phyloP scores from a whole-genome alignment of 2,888 invertebrate species.

The Philhelius pedissequus region DNA sequence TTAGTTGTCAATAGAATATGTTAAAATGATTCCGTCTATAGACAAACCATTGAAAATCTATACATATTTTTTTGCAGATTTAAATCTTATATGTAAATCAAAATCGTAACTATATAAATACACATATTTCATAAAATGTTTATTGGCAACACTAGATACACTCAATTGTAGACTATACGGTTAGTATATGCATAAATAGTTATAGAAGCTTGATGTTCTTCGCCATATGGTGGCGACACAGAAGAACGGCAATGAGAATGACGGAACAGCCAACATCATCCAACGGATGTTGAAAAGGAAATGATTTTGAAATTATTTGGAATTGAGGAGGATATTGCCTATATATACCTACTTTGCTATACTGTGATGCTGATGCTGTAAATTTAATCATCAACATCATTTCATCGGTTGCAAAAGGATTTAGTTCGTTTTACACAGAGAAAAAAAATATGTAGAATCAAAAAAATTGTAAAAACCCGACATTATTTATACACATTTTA shows the following conservation, averaged over 20 bases:
- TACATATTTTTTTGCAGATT: too few relatives aligned
- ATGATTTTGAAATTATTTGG: constrained; percentile 65
- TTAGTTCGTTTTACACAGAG: neutral
- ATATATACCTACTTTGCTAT: neutral
- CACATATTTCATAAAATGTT: neutral
- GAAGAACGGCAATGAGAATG: neutral
- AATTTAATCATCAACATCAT: constrained; percentile 46
- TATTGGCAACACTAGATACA: neutral
- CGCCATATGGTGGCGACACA: neutral
- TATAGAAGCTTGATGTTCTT: neutral
- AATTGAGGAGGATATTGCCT: constrained; percentile 55
- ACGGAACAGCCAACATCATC: constrained; percentile 12
- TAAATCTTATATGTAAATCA: too few relatives aligned
- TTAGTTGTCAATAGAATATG: too few relatives aligned
- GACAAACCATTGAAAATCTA: too few relatives aligned
- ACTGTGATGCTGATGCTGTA: neutral
- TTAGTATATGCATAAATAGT: neutral
- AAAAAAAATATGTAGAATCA: too few relatives aligned
- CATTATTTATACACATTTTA: too few relatives aligned
- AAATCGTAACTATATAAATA: neutral
- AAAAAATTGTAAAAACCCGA: too few relatives aligned
- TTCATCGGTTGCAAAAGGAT: neutral
- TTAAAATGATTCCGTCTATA: too few relatives aligned
- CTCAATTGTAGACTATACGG: neutral
- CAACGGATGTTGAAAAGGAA: constrained; percentile 51